Evolutionary conservation across 53 echinoderm and acorn worm species (phyloP), one percentile per base, ranked within the genome.

Genomic region (Echinometra lucunter): DNA sequence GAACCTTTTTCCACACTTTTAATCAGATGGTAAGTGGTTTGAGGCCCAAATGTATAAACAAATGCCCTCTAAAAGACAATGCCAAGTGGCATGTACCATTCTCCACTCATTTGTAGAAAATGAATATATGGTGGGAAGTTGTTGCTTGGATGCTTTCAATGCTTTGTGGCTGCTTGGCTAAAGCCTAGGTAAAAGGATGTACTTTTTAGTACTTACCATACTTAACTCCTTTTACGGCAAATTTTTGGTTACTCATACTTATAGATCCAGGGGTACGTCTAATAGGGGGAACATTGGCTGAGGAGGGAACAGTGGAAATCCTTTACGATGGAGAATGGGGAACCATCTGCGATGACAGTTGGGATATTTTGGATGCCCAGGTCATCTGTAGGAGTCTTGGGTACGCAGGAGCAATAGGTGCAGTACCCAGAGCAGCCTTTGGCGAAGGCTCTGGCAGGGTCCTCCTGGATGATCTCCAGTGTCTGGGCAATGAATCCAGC

Each of bases 291-390:
- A 12, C 0, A 9, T 8, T n/a, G 85, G 85, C 11, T 44, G 27
- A 27, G 1, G 85, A 44, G 45, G 85, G 85, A 8, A 19, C 23
- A 0, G 85, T 85, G 47, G 85, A 85, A 47, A 17, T 85, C 44
- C n/a, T 85, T 21, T 85, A 85, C 25, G 37, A 85, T 38, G 85
- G 85, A 21, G 37, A 25, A 4, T 85, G 85, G 85, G 85, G 85
- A 85, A 85, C 85, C 16, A 27, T 85, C 45, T 85, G 85, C 45
- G 85, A 85, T 85, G 49, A 85, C 45, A 35, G 15, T 27, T 85
- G 85, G 85, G 85, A 47, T 6, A 25, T 47, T 0, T 10, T 27
- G 32, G 85, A 85, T 28, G 85, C 21, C 10, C 27, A 47, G 16
- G 85, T 85, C 25, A 47, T 42, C 85, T 85, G 85, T 28, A 85